Conservation (phyloP, 2,888 invertebrate genomes). For the Poecilus cupreus region DNA sequence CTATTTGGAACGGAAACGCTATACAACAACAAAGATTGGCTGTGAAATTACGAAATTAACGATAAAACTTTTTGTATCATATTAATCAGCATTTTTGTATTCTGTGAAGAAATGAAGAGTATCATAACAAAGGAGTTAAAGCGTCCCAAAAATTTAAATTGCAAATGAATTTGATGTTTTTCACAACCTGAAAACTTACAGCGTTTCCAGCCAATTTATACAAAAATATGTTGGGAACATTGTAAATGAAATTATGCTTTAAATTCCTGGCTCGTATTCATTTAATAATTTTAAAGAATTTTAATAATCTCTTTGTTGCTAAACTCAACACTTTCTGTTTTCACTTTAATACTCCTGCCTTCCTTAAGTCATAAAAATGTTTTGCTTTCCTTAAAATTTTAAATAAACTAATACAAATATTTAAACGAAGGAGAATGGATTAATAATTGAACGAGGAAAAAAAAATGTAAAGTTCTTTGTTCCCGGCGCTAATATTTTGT, state of each 20-base stretch:
- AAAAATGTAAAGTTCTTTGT: conserved; percentile 1
- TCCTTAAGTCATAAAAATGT: no score
- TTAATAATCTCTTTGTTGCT: neutral
- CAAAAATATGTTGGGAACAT: neutral
- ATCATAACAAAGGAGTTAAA: neutral
- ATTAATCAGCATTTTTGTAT: neutral
- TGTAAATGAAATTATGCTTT: neutral
- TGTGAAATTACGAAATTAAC: neutral
- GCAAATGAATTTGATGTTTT: neutral
- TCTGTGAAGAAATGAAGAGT: neutral
- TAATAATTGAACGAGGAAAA: neutral
- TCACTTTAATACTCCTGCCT: neutral
- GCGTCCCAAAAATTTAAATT: conserved; percentile 15
- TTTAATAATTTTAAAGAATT: neutral
- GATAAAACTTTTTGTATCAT: no score
- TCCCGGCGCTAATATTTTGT: neutral
- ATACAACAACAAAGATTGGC: neutral
- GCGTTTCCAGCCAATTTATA: neutral
- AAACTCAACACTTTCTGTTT: neutral
- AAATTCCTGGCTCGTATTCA: neutral
- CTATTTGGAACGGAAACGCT: neutral
- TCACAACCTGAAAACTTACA: neutral
- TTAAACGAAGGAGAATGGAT: neutral
- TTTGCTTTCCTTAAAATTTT: no score
- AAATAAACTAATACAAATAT: conserved; percentile 11